phyloP scores from a whole-genome alignment of 2,888 invertebrate genomes.

The Marronus borbonicus region DNA sequence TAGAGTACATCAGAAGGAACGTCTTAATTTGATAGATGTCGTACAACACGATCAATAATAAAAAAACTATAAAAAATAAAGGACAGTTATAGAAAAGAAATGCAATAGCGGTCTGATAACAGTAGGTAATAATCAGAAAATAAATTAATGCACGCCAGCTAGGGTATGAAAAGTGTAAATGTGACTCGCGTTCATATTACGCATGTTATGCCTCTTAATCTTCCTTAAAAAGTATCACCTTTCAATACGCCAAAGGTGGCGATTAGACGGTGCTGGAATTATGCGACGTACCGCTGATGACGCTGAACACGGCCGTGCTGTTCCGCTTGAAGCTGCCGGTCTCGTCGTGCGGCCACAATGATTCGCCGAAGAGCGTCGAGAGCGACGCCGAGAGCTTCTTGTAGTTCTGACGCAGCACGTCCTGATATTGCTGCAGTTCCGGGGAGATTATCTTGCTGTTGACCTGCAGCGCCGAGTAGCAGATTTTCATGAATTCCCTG shows the following conservation, averaged over 20 bases:
- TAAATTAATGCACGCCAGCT: too few species aligned
- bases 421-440: constrained; percentile 95
- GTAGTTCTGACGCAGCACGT: constrained; percentile 88
- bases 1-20: too few species aligned
- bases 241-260: not conserved
- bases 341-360: constrained; percentile 77
- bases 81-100: too few species aligned
- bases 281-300: constrained; percentile 85
- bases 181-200: too few species aligned
- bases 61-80: too few species aligned
- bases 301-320: constrained; percentile 83
- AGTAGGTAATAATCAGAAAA: too few species aligned
- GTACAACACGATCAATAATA: too few species aligned
- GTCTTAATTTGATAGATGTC: too few species aligned
- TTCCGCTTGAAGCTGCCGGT: constrained; percentile 81
- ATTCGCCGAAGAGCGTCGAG: constrained; percentile 82
- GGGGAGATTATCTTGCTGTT: constrained; percentile 90
- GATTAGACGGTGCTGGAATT: constrained; percentile 86
- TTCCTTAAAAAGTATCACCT: too few species aligned
- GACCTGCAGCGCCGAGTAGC: constrained; percentile 90
- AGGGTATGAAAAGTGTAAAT: too few species aligned
- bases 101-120: too few species aligned
- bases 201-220: too few species aligned
- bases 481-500: constrained; percentile 92
- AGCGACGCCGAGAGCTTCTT: constrained; percentile 87